Conservation (phyloP, 1,140 invertebrate genomes). For the Chironomus tepperi region DNA sequence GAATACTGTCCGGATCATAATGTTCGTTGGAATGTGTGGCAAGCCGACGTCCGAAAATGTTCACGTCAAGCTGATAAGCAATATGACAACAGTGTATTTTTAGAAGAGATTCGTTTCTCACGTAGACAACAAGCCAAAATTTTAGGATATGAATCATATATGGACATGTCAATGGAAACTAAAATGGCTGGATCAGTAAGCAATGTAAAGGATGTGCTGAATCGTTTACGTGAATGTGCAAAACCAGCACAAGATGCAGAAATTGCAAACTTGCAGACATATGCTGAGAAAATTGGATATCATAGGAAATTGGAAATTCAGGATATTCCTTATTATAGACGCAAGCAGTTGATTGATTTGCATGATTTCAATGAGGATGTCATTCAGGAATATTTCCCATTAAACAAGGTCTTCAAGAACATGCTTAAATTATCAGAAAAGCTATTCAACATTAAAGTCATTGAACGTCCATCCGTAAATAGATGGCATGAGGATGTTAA, state of each 20-base stretch:
- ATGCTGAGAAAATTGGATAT: constrained; percentile 67
- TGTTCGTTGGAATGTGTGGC: constrained; percentile 74
- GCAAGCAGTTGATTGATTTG: constrained; percentile 55
- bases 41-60: constrained; percentile 60
- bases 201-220: constrained; percentile 65
- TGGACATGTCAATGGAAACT: constrained; percentile 84
- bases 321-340: constrained; percentile 81
- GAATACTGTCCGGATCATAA: constrained; percentile 72
- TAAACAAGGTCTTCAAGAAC: constrained; percentile 64
- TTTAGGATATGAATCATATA: constrained; percentile 70
- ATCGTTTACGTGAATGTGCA: constrained; percentile 55
- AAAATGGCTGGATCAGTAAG: constrained; percentile 85
- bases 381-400: constrained; percentile 73
- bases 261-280: constrained; percentile 59
- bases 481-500: constrained; percentile 80
- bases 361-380: constrained; percentile 61
- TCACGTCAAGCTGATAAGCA: constrained; percentile 53
- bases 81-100: constrained; percentile 58
- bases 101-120: constrained; percentile 66
- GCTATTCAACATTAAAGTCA: constrained; percentile 76
- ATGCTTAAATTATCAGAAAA: constrained; percentile 64
- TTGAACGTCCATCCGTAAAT: constrained; percentile 50
- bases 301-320: constrained; percentile 60
- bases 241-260: constrained; percentile 66
- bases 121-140: constrained; percentile 62